Percentiles rank a stretch among this genome's conserved stretches.
phyloP scores from a whole-genome alignment of 2,888 invertebrate genomes.

The Strigamia transsilvanica region DNA sequence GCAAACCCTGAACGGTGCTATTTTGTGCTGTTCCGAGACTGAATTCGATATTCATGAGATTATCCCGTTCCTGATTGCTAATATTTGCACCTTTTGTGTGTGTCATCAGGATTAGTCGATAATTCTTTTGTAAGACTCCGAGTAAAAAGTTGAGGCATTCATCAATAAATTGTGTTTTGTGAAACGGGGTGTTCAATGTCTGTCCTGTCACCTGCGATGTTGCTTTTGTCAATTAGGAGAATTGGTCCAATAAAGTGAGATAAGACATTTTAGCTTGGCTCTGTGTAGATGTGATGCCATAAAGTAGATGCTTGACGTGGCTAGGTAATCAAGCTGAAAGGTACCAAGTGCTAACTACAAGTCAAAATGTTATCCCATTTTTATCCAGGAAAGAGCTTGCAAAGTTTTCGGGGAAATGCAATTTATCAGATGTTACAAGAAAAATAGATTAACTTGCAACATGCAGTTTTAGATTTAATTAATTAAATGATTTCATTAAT shows the following conservation, averaged over 20 bases:
- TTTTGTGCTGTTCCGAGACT: no score
- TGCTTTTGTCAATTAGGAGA: conserved; percentile 26
- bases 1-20: no score
- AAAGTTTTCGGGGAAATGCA: not conserved
- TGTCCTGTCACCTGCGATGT: not conserved
- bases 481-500: no score
- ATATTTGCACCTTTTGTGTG: no score
- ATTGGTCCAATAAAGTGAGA: not conserved
- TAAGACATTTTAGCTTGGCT: not conserved
- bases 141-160: not conserved
- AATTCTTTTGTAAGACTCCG: no score
- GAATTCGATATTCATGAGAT: no score
- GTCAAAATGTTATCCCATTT: not conserved
- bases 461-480: no score
- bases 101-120: no score
- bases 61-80: no score
- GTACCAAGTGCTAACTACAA: conserved; percentile 3
- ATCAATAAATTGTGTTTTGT: not conserved
- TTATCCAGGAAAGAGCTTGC: not conserved
- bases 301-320: not conserved
- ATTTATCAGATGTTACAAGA: not conserved
- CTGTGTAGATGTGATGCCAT: not conserved
- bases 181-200: not conserved
- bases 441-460: not conserved
- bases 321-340: conserved; percentile 25